Evolutionary conservation across 1,140 invertebrate genomes (phyloP).

Genomic region (Telenomus remus): DNA sequence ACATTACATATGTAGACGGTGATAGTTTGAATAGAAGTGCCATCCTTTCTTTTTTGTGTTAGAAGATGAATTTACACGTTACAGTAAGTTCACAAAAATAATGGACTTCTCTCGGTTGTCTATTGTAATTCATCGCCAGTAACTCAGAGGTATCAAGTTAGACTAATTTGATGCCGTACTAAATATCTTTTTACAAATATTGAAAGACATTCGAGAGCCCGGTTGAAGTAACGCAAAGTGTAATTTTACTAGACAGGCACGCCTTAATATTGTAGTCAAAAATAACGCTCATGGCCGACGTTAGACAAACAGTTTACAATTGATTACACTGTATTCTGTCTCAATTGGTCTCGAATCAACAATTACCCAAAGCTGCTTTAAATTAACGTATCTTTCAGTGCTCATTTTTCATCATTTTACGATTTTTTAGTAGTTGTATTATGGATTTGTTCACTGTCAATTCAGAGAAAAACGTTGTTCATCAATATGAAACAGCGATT

Average conservation of each 20-base stretch:
- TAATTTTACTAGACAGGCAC: slow-evolving; percentile 32
- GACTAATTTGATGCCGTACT: slow-evolving; percentile 6
- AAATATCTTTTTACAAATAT: slow-evolving; percentile 38
- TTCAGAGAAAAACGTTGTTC: too few species aligned
- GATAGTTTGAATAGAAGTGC: too few species aligned
- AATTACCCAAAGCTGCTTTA: too few species aligned
- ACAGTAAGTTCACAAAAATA: background rate
- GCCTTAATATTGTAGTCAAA: slow-evolving; percentile 35
- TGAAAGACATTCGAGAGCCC: slow-evolving; percentile 29
- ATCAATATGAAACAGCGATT: too few species aligned
- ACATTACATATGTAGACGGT: too few species aligned
- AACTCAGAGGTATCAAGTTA: slow-evolving; percentile 6
- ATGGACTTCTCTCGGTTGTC: background rate
- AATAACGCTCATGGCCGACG: slow-evolving; percentile 23
- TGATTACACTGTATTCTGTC: slow-evolving; percentile 21
- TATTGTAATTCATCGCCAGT: slow-evolving; percentile 4
- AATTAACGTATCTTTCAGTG: too few species aligned
- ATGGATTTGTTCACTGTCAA: too few species aligned
- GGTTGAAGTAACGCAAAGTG: slow-evolving; percentile 17
- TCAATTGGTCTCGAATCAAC: slow-evolving; percentile 15
- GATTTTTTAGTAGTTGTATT: too few species aligned
- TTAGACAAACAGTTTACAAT: slow-evolving; percentile 29
- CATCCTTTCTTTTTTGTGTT: too few species aligned
- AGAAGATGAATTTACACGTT: too few species aligned
- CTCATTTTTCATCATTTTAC: too few species aligned